phyloP scores from a whole-genome alignment of 2,888 invertebrate species.

The Crepidodera aurea region DNA sequence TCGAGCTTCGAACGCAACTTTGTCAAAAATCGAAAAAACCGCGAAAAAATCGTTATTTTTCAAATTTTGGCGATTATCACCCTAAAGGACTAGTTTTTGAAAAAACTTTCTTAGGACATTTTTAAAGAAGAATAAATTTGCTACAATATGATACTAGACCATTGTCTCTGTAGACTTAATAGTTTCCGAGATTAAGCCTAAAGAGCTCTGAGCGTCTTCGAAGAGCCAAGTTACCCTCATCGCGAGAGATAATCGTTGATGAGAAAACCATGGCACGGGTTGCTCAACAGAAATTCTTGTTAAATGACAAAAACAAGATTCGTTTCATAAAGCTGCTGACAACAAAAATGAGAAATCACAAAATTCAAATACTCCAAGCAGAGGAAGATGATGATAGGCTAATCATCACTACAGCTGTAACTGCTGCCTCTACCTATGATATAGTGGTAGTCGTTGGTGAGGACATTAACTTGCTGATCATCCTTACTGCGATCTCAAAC shows the following conservation, averaged over 20 bases:
- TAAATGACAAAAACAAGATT: not conserved
- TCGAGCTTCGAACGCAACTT: not conserved
- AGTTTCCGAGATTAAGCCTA: conserved; percentile 5
- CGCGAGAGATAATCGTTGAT: too few species aligned
- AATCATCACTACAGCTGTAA: not conserved
- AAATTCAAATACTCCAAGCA: not conserved
- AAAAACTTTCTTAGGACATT: not conserved
- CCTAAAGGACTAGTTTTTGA: conserved; percentile 12
- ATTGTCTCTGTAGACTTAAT: not conserved
- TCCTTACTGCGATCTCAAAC: too few species aligned
- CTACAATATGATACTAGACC: conserved; percentile 19
- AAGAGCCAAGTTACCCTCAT: too few species aligned
- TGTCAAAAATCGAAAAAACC: conserved; percentile 3
- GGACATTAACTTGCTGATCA: too few species aligned
- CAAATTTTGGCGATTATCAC: conserved; percentile 8
- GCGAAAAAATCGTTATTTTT: not conserved
- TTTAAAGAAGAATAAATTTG: conserved; percentile 18
- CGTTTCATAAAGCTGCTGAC: not conserved
- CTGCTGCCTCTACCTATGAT: not conserved
- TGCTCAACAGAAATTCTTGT: too few species aligned
- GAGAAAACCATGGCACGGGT: too few species aligned
- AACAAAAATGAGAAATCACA: not conserved
- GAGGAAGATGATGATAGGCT: not conserved
- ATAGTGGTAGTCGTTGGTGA: not conserved
- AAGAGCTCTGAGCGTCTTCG: too few species aligned